Evolutionary conservation across 2,888 invertebrate species (phyloP), one percentile per base, ranked within the genome.

Genomic region (Chloromyia formosa): DNA sequence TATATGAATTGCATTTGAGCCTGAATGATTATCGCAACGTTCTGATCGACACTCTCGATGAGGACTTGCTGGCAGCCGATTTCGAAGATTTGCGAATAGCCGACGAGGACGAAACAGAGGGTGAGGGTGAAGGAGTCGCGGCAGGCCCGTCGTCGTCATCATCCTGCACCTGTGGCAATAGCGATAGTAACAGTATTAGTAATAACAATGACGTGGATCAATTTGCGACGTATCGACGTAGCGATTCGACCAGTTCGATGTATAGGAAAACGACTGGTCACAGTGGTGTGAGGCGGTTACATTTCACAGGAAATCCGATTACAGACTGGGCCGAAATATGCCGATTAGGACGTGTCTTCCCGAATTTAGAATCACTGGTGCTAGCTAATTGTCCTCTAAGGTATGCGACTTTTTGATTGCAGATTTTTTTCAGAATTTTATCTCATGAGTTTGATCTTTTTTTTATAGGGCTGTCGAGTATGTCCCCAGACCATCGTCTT

Each of bases 1-100:
- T 97, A 58, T 93, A 95, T 87, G 97, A 97, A 86, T 87, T 98
- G 78, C 97, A 97, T 86, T 87, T 97, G 80, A 96, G 97, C 82
- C 88, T 96, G 77, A 98, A 97, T 85, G 93, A 94, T 83, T 96
- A 94, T 84, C 89, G 89, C 27, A 89, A 90, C 78, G 93, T 95
- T 53, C 89, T 93, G 75, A 86, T 95, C 60, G 89, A 89, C 77
- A 84, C 86, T 22, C 80, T 81, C 76, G 81, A 82, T 64, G 82
- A 80, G 61, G 78, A 78, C 71, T 35, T 75, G 54, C 58, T 75
- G n/a, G 58, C 64, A n/a, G n/a, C 54, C 56, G 78, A 78, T 72
- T 76, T 77, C 42, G 77, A 78, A 62, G 78, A 79, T 71, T 49
- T 75, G 49, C 64, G 74, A 54, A 58, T 72, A 58, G 77, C 75